Conservation (phyloP, 2,888 invertebrate species). For the Brenthis ino region DNA sequence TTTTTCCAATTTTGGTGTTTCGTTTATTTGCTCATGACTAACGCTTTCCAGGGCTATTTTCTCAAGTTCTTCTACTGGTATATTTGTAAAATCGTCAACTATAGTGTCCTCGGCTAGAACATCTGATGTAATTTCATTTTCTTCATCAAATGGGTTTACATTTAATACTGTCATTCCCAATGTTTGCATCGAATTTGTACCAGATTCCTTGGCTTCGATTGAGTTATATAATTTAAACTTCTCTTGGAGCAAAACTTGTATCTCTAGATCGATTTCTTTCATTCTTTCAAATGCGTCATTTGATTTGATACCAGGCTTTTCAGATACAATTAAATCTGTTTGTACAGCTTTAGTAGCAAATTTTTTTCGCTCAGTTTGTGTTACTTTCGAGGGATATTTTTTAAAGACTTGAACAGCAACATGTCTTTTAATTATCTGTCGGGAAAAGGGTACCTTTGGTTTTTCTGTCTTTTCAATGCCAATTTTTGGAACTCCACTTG, state of each 20-base stretch:
- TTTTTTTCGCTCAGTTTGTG: conserved; percentile 57
- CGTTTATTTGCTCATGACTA: conserved; percentile 43
- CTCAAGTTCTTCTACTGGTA: conserved; percentile 71
- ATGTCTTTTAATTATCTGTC: conserved; percentile 47
- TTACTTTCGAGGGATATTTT: conserved; percentile 54
- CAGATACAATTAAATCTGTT: conserved; percentile 51
- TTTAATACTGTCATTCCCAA: conserved; percentile 73
- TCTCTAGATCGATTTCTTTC: conserved; percentile 83
- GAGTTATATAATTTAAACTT: conserved; percentile 82
- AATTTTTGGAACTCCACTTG: conserved; percentile 45
- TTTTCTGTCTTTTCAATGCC: conserved; percentile 49
- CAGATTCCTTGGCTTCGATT: conserved; percentile 64
- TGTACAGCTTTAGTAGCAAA: conserved; percentile 51
- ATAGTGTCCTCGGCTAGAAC: conserved; percentile 58
- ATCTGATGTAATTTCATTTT: conserved; percentile 42
- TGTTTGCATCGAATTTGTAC: conserved; percentile 55
- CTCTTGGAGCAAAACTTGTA: conserved; percentile 80
- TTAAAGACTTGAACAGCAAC: conserved; percentile 54
- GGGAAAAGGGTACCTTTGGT: conserved; percentile 41
- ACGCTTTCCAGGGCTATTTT: conserved; percentile 66
- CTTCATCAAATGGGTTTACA: conserved; percentile 51
- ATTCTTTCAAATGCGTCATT: conserved; percentile 78
- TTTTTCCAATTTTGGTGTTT: conserved; percentile 44
- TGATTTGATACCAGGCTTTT: conserved; percentile 47
- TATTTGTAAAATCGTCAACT: conserved; percentile 65